Base-by-base conservation (phyloP, 2,888 invertebrate species). In the Biston betularia region DNA sequence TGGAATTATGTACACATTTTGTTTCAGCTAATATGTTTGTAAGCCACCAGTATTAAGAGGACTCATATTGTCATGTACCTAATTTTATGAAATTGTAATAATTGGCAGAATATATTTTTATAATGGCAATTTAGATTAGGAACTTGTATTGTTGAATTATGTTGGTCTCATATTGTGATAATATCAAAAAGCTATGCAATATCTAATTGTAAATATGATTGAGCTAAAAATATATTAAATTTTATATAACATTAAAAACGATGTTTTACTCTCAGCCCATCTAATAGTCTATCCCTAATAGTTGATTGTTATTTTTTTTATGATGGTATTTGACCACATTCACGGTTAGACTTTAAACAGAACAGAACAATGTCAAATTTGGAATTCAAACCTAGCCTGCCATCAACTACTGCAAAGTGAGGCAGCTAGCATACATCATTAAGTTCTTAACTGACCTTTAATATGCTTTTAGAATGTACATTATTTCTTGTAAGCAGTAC, bases 141-240 rank as follows among this genome's bases (percentile, higher is more conserved):
- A 53, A 44, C 15, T 7, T 76, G 71, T 79, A 75, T 79, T 73
- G 72, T 70, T 71, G 72, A 75, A 53, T 77, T 82, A 74, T 86
- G 81, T 83, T 90, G 89, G 90, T 90, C 90, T 90, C 90, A 88
- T 84, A 78, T 74, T 90, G 89, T 89, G 90, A 89, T 90, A 89
- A 80, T 77, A 78, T 33, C 34, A 49, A 65, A 45, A 34, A 78
- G 72, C 78, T 68, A 24, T 57, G 24, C 40, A 61, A 38, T 44
- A 15, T 61, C 53, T 49, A 53, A 49, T 24, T 73, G 69, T 65
- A 68, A 12, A 66, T 69, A 65, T 42, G 56, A 61, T 63, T 53
- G 57, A 48, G 52, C 53, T 38, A 54, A 57, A 46, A 57, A 62
- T 61, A 72, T 65, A 69, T 35, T 66, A 42, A 40, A 53, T 52